These are phyloP conservation scores for Pasiphila rectangulata DNA, from an alignment of 2,888 invertebrate species.

Conservation along the genomic window DNA sequence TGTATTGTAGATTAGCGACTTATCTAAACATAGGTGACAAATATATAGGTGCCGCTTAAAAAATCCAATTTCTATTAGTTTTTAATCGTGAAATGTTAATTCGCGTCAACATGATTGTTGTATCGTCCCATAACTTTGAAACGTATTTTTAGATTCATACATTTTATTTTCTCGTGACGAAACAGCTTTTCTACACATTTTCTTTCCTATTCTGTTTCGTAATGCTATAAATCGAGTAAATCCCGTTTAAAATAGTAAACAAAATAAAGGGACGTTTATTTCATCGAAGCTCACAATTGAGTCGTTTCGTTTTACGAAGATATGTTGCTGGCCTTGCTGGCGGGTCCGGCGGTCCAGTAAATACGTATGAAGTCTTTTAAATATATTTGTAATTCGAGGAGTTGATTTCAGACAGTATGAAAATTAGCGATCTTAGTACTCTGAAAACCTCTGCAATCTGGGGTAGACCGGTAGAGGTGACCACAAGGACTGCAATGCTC, in stretches of 20 bases:
- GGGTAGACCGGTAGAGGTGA: no score
- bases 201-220: conserved; percentile 41
- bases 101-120: neutral
- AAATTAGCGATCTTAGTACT: neutral
- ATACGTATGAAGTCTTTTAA: conserved; percentile 11
- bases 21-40: neutral
- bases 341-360: conserved; percentile 15
- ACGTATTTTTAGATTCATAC: neutral
- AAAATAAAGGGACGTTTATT: conserved; percentile 66
- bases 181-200: neutral
- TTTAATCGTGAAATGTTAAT: neutral
- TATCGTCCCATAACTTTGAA: neutral
- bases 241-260: conserved; percentile 70
- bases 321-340: conserved; percentile 52
- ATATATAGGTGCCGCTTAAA: no score
- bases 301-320: conserved; percentile 73
- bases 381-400: conserved; percentile 10
- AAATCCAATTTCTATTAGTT: neutral
- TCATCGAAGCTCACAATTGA: conserved; percentile 54
- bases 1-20: neutral
- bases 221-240: conserved; percentile 49
- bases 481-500: no score
- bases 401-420: neutral
- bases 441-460: no score
- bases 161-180: neutral